Conservation (phyloP, 2,888 invertebrate genomes). For the Odontocolon sp. region DNA sequence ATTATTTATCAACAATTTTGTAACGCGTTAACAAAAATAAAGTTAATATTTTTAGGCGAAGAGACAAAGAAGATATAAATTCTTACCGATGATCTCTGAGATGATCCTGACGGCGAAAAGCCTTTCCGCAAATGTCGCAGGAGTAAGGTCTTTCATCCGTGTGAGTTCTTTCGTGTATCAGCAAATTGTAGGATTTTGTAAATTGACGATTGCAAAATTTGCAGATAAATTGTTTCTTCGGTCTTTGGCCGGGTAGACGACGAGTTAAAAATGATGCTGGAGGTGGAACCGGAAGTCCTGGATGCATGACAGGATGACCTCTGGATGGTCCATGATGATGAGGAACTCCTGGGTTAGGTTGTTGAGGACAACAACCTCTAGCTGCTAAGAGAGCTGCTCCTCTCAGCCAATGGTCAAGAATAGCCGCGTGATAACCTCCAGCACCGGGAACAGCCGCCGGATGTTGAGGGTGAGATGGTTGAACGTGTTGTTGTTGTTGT, state of each 20-base stretch:
- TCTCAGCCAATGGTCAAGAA: slow-evolving; percentile 76
- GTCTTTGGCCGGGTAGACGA: slow-evolving; percentile 89
- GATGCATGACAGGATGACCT: slow-evolving; percentile 66
- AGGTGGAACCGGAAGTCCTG: slow-evolving; percentile 71
- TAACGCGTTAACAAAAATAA: no score
- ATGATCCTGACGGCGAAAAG: slow-evolving; percentile 98
- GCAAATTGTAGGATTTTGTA: slow-evolving; percentile 97
- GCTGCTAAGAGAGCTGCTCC: slow-evolving; percentile 74
- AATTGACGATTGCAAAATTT: slow-evolving; percentile 98
- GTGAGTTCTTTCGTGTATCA: slow-evolving; percentile 98
- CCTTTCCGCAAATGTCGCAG: slow-evolving; percentile 98
- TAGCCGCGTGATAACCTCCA: slow-evolving; percentile 70
- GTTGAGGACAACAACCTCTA: slow-evolving; percentile 81
- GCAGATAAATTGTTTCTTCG: slow-evolving; percentile 99
- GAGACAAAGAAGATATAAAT: neutral
- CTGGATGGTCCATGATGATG: slow-evolving; percentile 80
- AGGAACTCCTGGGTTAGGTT: slow-evolving; percentile 59
- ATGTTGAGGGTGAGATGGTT: slow-evolving; percentile 60
- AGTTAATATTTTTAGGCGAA: neutral
- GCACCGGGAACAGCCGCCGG: slow-evolving; percentile 42
- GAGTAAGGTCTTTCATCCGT: slow-evolving; percentile 98
- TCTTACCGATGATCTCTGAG: slow-evolving; percentile 94
- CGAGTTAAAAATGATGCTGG: slow-evolving; percentile 85
- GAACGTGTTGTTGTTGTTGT: slow-evolving; percentile 63
- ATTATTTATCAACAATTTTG: no score